Evolutionary conservation across 1,140 invertebrate species (phyloP).

Genomic region (Drosophila varians): DNA sequence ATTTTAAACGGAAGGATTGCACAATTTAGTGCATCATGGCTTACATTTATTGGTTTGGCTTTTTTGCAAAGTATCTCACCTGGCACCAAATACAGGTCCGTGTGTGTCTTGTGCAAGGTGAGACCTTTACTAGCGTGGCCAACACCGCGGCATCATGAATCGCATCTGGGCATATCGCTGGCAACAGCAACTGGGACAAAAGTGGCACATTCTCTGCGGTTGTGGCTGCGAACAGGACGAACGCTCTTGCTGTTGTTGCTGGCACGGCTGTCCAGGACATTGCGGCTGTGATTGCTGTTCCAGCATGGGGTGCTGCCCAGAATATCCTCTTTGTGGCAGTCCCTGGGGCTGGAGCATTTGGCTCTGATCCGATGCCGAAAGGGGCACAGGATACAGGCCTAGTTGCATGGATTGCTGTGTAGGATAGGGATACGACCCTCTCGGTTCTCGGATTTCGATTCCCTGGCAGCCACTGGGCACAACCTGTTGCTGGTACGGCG

Average conservation of each 20-base stretch:
- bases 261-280: constrained; percentile 4
- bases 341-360: not conserved
- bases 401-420: not conserved
- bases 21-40: constrained; percentile 9
- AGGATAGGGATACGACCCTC: not conserved
- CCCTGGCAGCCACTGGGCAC: not conserved
- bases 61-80: constrained; percentile 38
- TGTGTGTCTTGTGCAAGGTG: constrained; percentile 25
- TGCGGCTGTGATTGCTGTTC: constrained; percentile 2
- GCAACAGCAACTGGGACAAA: constrained; percentile 29
- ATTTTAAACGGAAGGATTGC: constrained; percentile 53
- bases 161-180: constrained; percentile 60
- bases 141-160: constrained; percentile 64
- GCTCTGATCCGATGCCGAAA: not conserved
- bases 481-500: not conserved
- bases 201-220: constrained; percentile 17
- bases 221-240: constrained; percentile 1
- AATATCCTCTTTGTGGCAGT: not conserved
- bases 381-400: constrained; percentile 1
- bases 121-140: constrained; percentile 28
- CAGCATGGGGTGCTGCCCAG: not conserved
- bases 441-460: not conserved
- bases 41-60: not conserved
- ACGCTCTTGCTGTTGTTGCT: not conserved
- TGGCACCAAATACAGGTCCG: constrained; percentile 5